Evolutionary conservation across 2,113 vertebrate genomes (phyloP), one percentile per base, ranked within the genome.

Genomic region (Carollia perspicillata): DNA sequence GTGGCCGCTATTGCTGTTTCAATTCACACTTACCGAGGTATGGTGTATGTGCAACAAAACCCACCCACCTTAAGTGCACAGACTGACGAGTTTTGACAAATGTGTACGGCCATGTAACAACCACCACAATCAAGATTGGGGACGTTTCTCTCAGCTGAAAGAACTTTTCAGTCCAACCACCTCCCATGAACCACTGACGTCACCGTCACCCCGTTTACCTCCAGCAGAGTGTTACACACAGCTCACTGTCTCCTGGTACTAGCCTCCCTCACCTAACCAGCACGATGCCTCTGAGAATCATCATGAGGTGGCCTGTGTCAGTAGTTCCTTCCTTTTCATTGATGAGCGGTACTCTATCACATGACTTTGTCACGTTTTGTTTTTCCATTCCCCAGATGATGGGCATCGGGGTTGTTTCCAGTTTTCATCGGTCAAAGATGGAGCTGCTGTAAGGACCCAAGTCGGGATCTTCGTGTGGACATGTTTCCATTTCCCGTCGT

Each of bases 251-350:
- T 30, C 20, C 78, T 8, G 0, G 0, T 1, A n/a, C 2, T 11
- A 7, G 11, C 18, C 11, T 10, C 30, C 4, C 22, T 1, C 37
- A 0, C 0, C 4, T 8, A 0, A 0, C 0, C 1, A 4, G 4
- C 30, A 0, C 0, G 0, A 2, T 0, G 28, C 74, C 7, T 3
- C 49, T 16, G 42, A 30, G 14, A n/a, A 1, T 7, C 5, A 0
- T 6, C 4, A 0, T 0, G 3, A 0, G 30, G 11, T 2, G 1
- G 35, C 1, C 0, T 11, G 17, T n/a, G 26, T 4, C 33, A 0
- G 33, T 5, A 9, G 9, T 10, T 17, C 9, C 1, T 65, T 2
- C n/a, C 4, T 1, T n/a, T 30, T 35, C 26, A 0, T 16, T 1
- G 8, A 65, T 8, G 6, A 20, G 4, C 14, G 2, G 1, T 8